These are phyloP conservation scores for Drosophila monieri DNA, from an alignment of 2,888 invertebrate species.

Conservation along the genomic window DNA sequence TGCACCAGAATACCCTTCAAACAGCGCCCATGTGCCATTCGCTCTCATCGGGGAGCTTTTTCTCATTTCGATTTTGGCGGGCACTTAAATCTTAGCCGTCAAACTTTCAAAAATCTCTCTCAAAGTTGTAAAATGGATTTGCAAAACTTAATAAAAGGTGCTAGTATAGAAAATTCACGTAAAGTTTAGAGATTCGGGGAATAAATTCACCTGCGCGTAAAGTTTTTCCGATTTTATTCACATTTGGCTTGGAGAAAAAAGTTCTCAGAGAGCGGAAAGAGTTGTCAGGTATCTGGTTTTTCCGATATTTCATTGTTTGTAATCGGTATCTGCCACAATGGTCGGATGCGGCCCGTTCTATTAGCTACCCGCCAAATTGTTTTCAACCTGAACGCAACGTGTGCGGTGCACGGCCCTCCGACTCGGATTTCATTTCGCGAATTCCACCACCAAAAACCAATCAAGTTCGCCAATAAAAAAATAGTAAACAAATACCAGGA, in stretches of 20 bases:
- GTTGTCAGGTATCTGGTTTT: neutral
- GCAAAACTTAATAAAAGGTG: too few species aligned
- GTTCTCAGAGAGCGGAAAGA: too few species aligned
- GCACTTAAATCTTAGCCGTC: constrained; percentile 66
- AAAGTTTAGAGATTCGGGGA: too few species aligned
- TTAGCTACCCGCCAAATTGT: neutral
- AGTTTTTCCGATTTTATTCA: too few species aligned
- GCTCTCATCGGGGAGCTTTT: constrained; percentile 21
- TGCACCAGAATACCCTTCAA: neutral
- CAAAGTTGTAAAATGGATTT: too few species aligned
- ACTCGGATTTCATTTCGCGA: constrained; percentile 10
- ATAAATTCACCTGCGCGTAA: too few species aligned
- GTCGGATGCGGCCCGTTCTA: too few species aligned
- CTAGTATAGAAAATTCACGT: too few species aligned
- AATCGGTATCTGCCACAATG: too few species aligned
- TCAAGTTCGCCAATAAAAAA: constrained; percentile 23
- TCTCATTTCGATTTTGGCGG: constrained; percentile 63
- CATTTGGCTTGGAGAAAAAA: too few species aligned
- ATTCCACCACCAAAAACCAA: constrained; percentile 37
- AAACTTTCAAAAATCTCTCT: neutral
- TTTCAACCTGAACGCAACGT: constrained; percentile 45
- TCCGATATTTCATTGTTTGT: too few species aligned
- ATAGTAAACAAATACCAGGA: constrained; percentile 38
- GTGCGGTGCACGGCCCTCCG: constrained; percentile 55
- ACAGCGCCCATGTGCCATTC: constrained; percentile 14